A percentile compares a stretch with the other conserved stretches of the same genome.
Conservation (phyloP, 2,888 invertebrate species). For the Pelosia muscerda region DNA sequence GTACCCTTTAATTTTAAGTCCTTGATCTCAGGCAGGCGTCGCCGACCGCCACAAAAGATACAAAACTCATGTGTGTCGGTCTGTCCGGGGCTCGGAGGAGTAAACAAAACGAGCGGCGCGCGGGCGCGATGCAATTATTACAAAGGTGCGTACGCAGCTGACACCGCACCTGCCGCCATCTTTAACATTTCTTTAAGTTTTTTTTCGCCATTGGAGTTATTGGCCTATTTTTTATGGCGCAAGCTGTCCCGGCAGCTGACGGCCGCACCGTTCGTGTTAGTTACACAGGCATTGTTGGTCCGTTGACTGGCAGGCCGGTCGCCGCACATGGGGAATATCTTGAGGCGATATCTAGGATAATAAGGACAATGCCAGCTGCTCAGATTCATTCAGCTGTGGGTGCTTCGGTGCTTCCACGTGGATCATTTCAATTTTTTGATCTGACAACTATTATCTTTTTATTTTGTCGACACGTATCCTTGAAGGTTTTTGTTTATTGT, state of each 20-base stretch:
- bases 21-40: slow-evolving; percentile 45
- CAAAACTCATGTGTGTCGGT: slow-evolving; percentile 58
- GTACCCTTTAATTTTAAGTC: slow-evolving; percentile 46
- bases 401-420: slow-evolving; percentile 70
- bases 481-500: slow-evolving; percentile 37
- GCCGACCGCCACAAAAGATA: slow-evolving; percentile 58
- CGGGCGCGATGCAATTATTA: slow-evolving; percentile 77
- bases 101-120: slow-evolving; percentile 73
- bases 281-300: slow-evolving; percentile 68
- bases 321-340: slow-evolving; percentile 48
- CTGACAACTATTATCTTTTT: slow-evolving; percentile 48
- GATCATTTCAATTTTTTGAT: slow-evolving; percentile 55
- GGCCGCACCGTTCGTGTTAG: slow-evolving; percentile 59
- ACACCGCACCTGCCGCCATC: slow-evolving; percentile 83
- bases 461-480: slow-evolving; percentile 34
- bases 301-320: slow-evolving; percentile 40
- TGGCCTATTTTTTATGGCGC: slow-evolving; percentile 86
- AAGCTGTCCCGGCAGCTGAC: slow-evolving; percentile 84
- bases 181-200: slow-evolving; percentile 83
- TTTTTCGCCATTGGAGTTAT: slow-evolving; percentile 84
- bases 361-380: slow-evolving; percentile 66
- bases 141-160: slow-evolving; percentile 85
- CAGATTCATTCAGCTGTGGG: slow-evolving; percentile 78
- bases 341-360: slow-evolving; percentile 73
- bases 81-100: too few relatives aligned